A percentile compares a stretch with the other conserved stretches of the same genome.
Conservation (phyloP, 2,113 vertebrate species). For the Genyomyrus donnyi region DNA sequence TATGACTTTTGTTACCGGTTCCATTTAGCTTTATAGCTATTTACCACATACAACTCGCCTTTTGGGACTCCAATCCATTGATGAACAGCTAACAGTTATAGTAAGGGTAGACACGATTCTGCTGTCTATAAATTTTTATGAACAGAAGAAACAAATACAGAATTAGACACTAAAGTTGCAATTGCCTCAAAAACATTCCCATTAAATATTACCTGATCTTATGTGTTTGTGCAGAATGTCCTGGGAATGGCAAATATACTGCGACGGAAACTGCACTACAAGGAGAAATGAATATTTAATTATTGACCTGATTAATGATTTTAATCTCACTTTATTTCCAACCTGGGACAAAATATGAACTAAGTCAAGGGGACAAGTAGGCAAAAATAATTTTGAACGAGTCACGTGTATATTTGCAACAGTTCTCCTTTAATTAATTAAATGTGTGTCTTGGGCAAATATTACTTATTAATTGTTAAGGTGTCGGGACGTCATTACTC, state of each 20-base stretch:
- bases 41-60: neutral
- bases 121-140: neutral
- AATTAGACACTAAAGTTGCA: neutral
- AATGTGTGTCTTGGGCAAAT: neutral
- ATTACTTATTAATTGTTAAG: neutral
- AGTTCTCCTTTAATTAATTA: neutral
- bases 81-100: neutral
- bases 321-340: slow-evolving; percentile 11
- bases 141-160: neutral
- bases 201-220: neutral
- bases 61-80: neutral
- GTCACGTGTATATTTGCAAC: neutral
- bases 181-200: neutral
- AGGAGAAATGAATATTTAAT: slow-evolving; percentile 7
- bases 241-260: neutral
- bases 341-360: slow-evolving; percentile 1
- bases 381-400: neutral
- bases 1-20: neutral
- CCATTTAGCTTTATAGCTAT: neutral
- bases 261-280: neutral
- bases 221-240: neutral
- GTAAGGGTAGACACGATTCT: neutral
- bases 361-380: neutral
- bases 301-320: slow-evolving; percentile 11
- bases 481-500: neutral